These are phyloP conservation scores for Whitmania pigra DNA, from an alignment of 1,140 invertebrate species.

Conservation along the genomic window DNA sequence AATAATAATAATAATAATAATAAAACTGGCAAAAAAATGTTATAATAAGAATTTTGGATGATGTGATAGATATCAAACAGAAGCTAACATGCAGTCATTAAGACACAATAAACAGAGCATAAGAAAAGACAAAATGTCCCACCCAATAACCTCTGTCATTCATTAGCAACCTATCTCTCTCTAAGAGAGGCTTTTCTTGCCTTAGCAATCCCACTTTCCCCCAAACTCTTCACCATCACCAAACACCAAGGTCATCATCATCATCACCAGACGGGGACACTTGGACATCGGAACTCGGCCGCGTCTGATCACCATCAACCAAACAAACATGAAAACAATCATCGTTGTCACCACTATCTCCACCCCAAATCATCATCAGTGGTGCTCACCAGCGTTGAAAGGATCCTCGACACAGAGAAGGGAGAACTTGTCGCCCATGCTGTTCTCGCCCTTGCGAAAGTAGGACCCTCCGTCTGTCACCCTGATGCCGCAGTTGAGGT, in stretches of 20 bases:
- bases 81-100: not conserved
- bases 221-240: too few species aligned
- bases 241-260: not conserved
- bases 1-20: not conserved
- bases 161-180: too few species aligned
- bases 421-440: constrained; percentile 75
- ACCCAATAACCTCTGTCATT: constrained; percentile 8
- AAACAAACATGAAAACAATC: not conserved
- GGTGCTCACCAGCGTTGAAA: constrained; percentile 58
- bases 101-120: not conserved
- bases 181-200: too few species aligned
- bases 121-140: not conserved
- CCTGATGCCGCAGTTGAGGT: constrained; percentile 82
- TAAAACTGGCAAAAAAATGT: not conserved
- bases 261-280: too few species aligned
- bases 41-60: not conserved
- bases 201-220: too few species aligned
- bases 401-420: constrained; percentile 94
- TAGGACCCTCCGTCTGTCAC: constrained; percentile 86
- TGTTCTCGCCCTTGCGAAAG: constrained; percentile 82
- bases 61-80: not conserved
- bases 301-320: not conserved
- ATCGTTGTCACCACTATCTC: too few species aligned
- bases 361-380: too few species aligned
- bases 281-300: too few species aligned